Evolutionary conservation across 2,888 invertebrate species (phyloP), one percentile per base, ranked within the genome.

Genomic region (Parthenolecanium corni): DNA sequence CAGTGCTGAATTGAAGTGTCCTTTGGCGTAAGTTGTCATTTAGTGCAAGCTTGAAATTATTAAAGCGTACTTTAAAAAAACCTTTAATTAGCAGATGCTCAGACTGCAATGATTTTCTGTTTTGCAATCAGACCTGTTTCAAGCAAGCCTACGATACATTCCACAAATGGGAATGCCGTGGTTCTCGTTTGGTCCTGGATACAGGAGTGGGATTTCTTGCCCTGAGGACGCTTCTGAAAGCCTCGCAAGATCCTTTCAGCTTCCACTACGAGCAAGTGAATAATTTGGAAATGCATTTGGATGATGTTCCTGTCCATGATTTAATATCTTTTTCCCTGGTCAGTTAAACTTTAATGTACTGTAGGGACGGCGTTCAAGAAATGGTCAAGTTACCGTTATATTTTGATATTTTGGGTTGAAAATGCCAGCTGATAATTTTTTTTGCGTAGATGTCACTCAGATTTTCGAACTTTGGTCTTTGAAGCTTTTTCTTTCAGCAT

Each of bases 161-260:
- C 70, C 90, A 90, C 72, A 75, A 75, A 57, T 84, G 82, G 79
- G 85, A 90, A 73, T 91, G 90, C 70, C 73, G 73, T 9, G 79
- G 80, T 66, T 78, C 79, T 11, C 76, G 78, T 44, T 74, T 89
- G 12, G 82, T 84, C 72, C 77, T 81, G 62, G 79, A 83, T 56
- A 80, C 88, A 44, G 89, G 90, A 31, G 83, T 90, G 65, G 85
- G 83, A 1, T 87, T 88, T 73, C 79, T 88, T 64, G 89, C 85
- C n/a, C 75, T 87, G 42, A 79, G 80, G 72, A 81, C 83, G 1
- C 74, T 89, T 23, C 71, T 89, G 9, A 77, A 70, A 18, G 62
- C 65, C 23, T 63, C 66, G 18, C 49, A 49, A 3, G 71, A 74
- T 1, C 75, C 76, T 66, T 71, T 73, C 58, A 69, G 76, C 1